Evolutionary conservation across 2,888 invertebrate genomes (phyloP).

Genomic region (Melitaea athalia): DNA sequence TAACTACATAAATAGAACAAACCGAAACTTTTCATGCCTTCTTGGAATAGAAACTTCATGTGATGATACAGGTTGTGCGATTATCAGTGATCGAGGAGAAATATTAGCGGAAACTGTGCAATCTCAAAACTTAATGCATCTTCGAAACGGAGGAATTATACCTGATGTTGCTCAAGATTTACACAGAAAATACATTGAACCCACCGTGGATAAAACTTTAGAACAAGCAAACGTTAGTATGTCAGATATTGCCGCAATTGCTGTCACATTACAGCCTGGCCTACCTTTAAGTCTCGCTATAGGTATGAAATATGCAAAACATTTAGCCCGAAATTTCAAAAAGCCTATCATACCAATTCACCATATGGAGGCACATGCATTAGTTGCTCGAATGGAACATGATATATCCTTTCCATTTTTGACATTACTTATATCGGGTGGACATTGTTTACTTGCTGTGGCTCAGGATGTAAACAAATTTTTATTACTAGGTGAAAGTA

Average conservation of each 20-base stretch:
- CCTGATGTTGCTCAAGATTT: slow-evolving; percentile 93
- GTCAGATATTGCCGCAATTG: slow-evolving; percentile 91
- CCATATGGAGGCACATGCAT: slow-evolving; percentile 99
- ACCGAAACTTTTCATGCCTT: slow-evolving; percentile 57
- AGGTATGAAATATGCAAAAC: slow-evolving; percentile 92
- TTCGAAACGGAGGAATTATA: slow-evolving; percentile 93
- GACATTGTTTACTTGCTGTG: slow-evolving; percentile 92
- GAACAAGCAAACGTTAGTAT: slow-evolving; percentile 82
- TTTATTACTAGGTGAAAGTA: slow-evolving; percentile 88
- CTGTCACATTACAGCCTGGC: slow-evolving; percentile 94
- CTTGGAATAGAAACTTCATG: slow-evolving; percentile 99
- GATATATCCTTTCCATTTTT: slow-evolving; percentile 92
- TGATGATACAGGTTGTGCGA: slow-evolving; percentile 97
- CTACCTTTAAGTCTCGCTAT: slow-evolving; percentile 89
- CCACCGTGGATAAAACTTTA: slow-evolving; percentile 87
- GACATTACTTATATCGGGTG: slow-evolving; percentile 95
- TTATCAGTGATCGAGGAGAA: slow-evolving; percentile 88
- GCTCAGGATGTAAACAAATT: slow-evolving; percentile 89
- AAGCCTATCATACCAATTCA: slow-evolving; percentile 98
- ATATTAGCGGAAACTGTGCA: slow-evolving; percentile 91
- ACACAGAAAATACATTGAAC: slow-evolving; percentile 89
- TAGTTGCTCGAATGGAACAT: slow-evolving; percentile 90
- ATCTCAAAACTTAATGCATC: slow-evolving; percentile 90
- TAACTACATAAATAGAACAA: slow-evolving; percentile 1
- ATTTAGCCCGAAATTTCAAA: slow-evolving; percentile 84